Evolutionary conservation across 2,888 invertebrate species (phyloP).

Genomic region (Lysandra coridon): DNA sequence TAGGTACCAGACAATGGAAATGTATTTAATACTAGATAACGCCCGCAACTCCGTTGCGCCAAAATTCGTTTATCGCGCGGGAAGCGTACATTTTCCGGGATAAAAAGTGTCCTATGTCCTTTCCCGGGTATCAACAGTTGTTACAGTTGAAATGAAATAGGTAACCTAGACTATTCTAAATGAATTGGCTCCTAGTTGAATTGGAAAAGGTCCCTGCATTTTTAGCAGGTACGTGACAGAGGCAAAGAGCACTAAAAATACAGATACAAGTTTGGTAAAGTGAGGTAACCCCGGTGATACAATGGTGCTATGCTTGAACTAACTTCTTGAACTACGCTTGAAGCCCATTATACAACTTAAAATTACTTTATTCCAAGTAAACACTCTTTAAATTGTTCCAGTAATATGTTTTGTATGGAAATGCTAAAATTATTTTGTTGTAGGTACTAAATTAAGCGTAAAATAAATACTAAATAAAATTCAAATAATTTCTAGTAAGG

Average conservation of each 20-base stretch:
- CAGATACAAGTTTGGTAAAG: neutral
- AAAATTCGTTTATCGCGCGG: too few relatives aligned
- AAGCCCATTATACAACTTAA: constrained; percentile 4
- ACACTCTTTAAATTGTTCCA: neutral
- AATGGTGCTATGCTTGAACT: neutral
- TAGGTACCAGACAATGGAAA: too few relatives aligned
- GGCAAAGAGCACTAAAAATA: constrained; percentile 8
- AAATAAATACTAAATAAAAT: neutral
- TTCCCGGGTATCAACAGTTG: neutral
- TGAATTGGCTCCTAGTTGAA: neutral
- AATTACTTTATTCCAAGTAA: constrained; percentile 25
- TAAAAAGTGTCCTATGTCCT: too few relatives aligned
- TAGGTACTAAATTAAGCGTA: neutral
- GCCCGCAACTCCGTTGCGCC: too few relatives aligned
- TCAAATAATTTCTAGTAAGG: neutral
- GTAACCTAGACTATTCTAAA: neutral
- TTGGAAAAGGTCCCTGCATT: constrained; percentile 1
- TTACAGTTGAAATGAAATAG: neutral
- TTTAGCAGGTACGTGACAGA: constrained; percentile 11
- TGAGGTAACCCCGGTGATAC: neutral
- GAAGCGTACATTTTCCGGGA: too few relatives aligned
- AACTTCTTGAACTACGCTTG: neutral
- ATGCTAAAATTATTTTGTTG: neutral
- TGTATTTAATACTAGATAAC: too few relatives aligned
- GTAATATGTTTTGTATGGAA: neutral